Evolutionary conservation across 2,888 invertebrate genomes (phyloP).

Genomic region (Drosophila affinis): DNA sequence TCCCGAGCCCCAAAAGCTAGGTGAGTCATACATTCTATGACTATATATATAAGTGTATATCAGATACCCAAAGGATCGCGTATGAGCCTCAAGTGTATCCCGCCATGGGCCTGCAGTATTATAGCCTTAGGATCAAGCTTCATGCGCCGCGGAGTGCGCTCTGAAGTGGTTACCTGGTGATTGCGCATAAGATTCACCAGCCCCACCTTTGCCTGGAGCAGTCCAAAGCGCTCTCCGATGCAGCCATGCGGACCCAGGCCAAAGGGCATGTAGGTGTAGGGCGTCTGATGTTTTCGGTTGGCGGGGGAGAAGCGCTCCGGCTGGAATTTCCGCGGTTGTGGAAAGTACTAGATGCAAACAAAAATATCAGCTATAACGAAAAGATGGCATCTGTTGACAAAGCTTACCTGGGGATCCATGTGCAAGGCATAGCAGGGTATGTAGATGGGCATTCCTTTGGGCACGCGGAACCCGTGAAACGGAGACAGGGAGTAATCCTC

Average conservation of each 20-base stretch:
- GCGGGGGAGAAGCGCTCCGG: constrained; percentile 83
- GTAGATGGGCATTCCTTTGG: constrained; percentile 81
- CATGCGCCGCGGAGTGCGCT: constrained; percentile 73
- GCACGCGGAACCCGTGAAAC: constrained; percentile 70
- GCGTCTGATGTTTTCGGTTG: constrained; percentile 77
- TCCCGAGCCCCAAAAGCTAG: constrained; percentile 5
- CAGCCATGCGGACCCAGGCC: constrained; percentile 83
- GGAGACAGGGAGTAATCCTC: constrained; percentile 74
- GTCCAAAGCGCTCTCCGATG: constrained; percentile 83
- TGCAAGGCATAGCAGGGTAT: constrained; percentile 82
- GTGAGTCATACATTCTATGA: no score
- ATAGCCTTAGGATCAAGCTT: constrained; percentile 80
- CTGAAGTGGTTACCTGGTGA: constrained; percentile 78
- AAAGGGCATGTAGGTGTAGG: constrained; percentile 83
- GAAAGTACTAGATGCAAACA: constrained; percentile 75
- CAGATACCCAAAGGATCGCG: constrained; percentile 74
- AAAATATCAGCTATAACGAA: not conserved
- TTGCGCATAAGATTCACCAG: constrained; percentile 81
- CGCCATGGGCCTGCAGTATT: constrained; percentile 80
- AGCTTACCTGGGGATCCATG: constrained; percentile 80
- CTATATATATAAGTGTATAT: constrained; percentile 17
- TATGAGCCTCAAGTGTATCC: constrained; percentile 79
- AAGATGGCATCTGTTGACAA: no score
- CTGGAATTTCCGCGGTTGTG: constrained; percentile 80
- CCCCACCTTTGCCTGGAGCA: constrained; percentile 82